Percentiles rank a stretch among this genome's conserved stretches.
Conservation (phyloP, 92 coral and sea anemone genomes). For the Porites rus region DNA sequence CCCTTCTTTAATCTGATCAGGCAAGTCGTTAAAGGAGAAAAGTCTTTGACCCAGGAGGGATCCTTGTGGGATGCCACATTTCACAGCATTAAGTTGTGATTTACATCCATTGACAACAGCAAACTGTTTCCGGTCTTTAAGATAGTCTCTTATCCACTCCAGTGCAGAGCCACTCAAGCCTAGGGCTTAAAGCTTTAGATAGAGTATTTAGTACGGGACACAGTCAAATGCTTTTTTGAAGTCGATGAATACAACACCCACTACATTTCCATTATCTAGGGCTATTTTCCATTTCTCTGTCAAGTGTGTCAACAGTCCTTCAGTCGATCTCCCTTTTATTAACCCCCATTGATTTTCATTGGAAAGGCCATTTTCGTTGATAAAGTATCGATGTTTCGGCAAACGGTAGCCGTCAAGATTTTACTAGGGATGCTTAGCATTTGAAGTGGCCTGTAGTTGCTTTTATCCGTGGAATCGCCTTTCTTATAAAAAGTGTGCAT, state of each 20-base stretch:
- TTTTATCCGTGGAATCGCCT: slow-evolving; percentile 36
- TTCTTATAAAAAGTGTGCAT: slow-evolving; percentile 47
- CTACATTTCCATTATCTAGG: neutral
- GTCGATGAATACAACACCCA: slow-evolving; percentile 27
- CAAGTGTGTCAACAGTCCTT: too few relatives aligned
- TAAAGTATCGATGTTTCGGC: slow-evolving; percentile 37
- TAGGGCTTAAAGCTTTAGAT: slow-evolving; percentile 34
- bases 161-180: slow-evolving; percentile 20
- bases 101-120: too few relatives aligned
- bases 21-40: too few relatives aligned
- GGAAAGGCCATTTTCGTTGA: slow-evolving; percentile 18
- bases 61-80: too few relatives aligned
- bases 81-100: too few relatives aligned
- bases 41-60: too few relatives aligned
- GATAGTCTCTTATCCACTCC: too few relatives aligned
- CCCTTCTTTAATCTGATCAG: neutral
- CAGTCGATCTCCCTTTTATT: slow-evolving; percentile 28
- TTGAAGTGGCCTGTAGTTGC: slow-evolving; percentile 37
- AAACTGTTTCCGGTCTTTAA: too few relatives aligned
- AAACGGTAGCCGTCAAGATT: slow-evolving; percentile 27
- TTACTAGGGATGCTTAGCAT: slow-evolving; percentile 34
- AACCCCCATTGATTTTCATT: slow-evolving; percentile 57
- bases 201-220: slow-evolving; percentile 44
- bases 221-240: slow-evolving; percentile 33
- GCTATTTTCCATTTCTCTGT: too few relatives aligned